A percentile compares a stretch with the other conserved stretches of the same genome.
These are phyloP conservation scores for Parotocinclus haroldoi DNA, from an alignment of 2,797 vertebrate genomes.

Conservation along the genomic window DNA sequence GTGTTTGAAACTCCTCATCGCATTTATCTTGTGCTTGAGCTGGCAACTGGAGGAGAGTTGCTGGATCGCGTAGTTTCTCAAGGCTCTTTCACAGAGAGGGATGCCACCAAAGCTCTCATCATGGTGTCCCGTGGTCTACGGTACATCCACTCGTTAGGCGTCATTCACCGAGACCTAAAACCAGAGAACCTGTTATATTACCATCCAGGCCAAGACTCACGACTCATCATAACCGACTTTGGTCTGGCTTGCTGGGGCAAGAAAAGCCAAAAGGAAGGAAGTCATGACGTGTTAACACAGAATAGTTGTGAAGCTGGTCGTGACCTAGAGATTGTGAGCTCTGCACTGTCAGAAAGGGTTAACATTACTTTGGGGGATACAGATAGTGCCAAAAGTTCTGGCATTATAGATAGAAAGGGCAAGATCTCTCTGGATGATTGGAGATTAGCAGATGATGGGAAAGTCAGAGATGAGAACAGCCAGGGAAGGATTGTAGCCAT, in stretches of 20 bases:
- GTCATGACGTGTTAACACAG: background rate
- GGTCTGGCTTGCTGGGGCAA: constrained; percentile 58
- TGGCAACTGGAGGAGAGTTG: constrained; percentile 65
- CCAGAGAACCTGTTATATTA: constrained; percentile 66
- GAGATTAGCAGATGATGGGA: constrained; percentile 36
- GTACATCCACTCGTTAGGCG: constrained; percentile 61
- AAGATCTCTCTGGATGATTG: constrained; percentile 23
- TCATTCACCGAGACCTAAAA: constrained; percentile 64
- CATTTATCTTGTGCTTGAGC: constrained; percentile 64
- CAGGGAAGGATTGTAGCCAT: constrained; percentile 26
- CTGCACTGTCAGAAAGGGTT: background rate
- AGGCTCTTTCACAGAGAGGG: constrained; percentile 62
- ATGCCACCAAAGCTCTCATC: constrained; percentile 57
- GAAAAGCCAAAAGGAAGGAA: background rate
- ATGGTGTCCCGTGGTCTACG: constrained; percentile 59
- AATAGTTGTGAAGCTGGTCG: constrained; percentile 5
- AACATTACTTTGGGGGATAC: constrained; percentile 2
- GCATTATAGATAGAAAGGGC: constrained; percentile 23
- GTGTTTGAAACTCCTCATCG: constrained; percentile 61
- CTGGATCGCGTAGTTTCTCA: constrained; percentile 60
- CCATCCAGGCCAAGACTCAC: constrained; percentile 61
- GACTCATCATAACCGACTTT: constrained; percentile 64
- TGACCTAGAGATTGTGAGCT: constrained; percentile 5
- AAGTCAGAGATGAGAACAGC: constrained; percentile 29
- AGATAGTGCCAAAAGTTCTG: constrained; percentile 24